Evolutionary conservation across 2,888 invertebrate species (phyloP), one percentile per base, ranked within the genome.

Genomic region (Hofmannophila pseudospretella): DNA sequence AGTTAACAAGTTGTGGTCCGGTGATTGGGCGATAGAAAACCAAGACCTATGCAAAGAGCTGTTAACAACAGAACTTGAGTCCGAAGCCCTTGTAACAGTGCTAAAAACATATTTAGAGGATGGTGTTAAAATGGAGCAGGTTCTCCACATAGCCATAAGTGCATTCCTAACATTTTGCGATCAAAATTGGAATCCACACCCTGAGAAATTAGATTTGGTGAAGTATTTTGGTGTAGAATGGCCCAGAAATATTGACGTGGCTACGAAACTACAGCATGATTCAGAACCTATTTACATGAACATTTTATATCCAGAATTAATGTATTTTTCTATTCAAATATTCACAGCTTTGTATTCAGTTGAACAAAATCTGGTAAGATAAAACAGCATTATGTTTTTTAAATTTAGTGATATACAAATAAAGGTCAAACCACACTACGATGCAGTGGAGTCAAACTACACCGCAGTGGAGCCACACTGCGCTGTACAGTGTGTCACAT

Each of bases 111-210:
- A 60, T 38, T 44, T 51, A 36, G 53, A 61, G 13, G 56, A 67
- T 44, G 40, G 41, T 5, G 48, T 38, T 11, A 47, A 51, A 11
- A 45, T 66, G 36, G 66, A 81, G 23, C 74, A 86, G 39, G 69
- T 91, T 47, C 65, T 91, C 8, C 63, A 81, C 34, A 69, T 90
- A 34, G 93, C 91, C 1, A 85, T 94, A 10, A 88, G 92, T 23
- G 88, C 91, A 47, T 76, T 95, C 16, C 81, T 93, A 33, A 87
- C 89, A 14, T 97, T 96, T 75, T 89, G 94, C 36, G 93, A 95
- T 67, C 88, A 88, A 35, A 97, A 97, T 75, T 96, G 95, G 90
- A 92, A 92, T 33, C 94, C 96, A 0, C 94, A 95, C 2, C 73
- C 86, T 28, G 63, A 88, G 16, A 67, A 79, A 22, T 59, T 84